A percentile compares a stretch with the other conserved stretches of the same genome.
Conservation (phyloP, 1,140 invertebrate genomes). For the Macrotrachela quadricornifera region DNA sequence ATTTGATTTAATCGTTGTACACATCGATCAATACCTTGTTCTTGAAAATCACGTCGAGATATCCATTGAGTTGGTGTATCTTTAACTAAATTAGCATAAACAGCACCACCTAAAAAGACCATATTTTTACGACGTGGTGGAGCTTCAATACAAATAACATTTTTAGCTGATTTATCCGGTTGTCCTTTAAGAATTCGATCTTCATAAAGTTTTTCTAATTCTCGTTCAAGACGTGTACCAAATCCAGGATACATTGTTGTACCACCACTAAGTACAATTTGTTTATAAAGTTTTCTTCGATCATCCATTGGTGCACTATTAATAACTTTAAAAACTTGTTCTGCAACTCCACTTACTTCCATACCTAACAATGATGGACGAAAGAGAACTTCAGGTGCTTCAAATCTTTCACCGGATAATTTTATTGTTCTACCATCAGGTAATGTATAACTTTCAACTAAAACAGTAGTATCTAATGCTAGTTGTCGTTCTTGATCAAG, state of each 20-base stretch:
- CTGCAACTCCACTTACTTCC: slow-evolving; percentile 56
- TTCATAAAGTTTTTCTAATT: slow-evolving; percentile 93
- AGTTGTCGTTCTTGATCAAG: slow-evolving; percentile 91
- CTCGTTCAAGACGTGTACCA: slow-evolving; percentile 77
- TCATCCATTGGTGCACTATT: slow-evolving; percentile 47
- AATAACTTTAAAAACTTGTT: slow-evolving; percentile 90
- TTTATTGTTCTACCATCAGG: slow-evolving; percentile 93
- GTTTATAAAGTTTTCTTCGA: slow-evolving; percentile 85
- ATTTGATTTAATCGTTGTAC: slow-evolving; percentile 25
- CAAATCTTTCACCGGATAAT: slow-evolving; percentile 83
- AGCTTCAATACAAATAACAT: slow-evolving; percentile 80
- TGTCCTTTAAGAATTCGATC: slow-evolving; percentile 87
- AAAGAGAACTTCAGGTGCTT: slow-evolving; percentile 90
- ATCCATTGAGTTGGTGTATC: slow-evolving; percentile 81
- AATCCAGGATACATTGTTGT: slow-evolving; percentile 99
- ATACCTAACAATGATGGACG: slow-evolving; percentile 46
- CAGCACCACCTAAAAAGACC: slow-evolving; percentile 97
- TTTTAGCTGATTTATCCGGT: slow-evolving; percentile 60
- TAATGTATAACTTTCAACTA: slow-evolving; percentile 36
- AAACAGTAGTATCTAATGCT: slow-evolving; percentile 71
- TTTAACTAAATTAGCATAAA: slow-evolving; percentile 90
- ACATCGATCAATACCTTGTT: slow-evolving; percentile 51
- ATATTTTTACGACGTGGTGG: slow-evolving; percentile 92
- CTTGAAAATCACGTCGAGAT: slow-evolving; percentile 70
- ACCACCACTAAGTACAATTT: slow-evolving; percentile 90